Evolutionary conservation across 30 jellyfish, hydroid and myxozoan species (phyloP).

Genomic region (Turritopsis rubra): DNA sequence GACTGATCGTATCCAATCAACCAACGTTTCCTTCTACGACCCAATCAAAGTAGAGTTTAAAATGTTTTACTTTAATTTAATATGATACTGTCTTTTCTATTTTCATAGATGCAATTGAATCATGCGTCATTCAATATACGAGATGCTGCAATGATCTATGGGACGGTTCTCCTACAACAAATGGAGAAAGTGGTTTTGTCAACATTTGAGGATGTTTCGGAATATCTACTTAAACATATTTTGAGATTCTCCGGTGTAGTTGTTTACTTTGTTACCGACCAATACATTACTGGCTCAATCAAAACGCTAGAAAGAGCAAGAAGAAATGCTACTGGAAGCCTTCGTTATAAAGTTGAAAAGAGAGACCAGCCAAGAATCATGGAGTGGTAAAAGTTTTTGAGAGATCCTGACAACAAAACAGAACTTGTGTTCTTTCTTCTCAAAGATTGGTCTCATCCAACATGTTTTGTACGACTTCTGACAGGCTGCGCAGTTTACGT

Average conservation of each 20-base stretch:
- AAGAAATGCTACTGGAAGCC: not conserved
- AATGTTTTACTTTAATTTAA: constrained; percentile 25
- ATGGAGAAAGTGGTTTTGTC: not conserved
- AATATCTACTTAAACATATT: constrained; percentile 9
- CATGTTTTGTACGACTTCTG: no score
- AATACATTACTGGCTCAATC: constrained; percentile 20
- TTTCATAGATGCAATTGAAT: not conserved
- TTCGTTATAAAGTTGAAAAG: constrained; percentile 5
- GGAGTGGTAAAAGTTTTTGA: no score
- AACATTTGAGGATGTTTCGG: constrained; percentile 46
- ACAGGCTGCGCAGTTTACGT: no score
- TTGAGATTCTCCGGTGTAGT: constrained; percentile 7
- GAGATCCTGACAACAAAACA: no score
- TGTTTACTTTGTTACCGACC: constrained; percentile 38
- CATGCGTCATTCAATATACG: not conserved
- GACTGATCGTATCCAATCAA: constrained; percentile 26
- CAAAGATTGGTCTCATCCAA: no score
- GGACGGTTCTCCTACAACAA: constrained; percentile 35
- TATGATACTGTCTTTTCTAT: not conserved
- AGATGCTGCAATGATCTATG: constrained; percentile 26
- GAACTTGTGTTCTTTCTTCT: no score
- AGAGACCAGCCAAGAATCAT: no score
- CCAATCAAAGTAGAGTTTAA: constrained; percentile 28
- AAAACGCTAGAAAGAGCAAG: not conserved
- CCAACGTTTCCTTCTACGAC: constrained; percentile 24